These are phyloP conservation scores for Oppia nitens DNA, from an alignment of 1,140 invertebrate species.

Conservation along the genomic window DNA sequence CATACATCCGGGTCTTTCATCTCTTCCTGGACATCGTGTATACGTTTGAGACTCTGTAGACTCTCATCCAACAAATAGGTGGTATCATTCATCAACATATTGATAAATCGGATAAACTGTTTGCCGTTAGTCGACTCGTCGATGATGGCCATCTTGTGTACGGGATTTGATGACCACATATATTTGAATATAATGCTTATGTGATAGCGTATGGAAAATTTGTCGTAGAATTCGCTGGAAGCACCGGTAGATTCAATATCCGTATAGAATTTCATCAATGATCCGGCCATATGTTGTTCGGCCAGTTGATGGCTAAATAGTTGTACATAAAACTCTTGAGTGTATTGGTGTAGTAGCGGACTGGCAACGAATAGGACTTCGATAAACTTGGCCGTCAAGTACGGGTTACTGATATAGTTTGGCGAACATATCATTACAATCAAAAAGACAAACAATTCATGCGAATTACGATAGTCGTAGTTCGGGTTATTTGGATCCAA, in stretches of 20 bases:
- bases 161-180: conserved; percentile 53
- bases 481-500: conserved; percentile 34
- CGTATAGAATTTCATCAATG: conserved; percentile 94
- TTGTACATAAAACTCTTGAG: conserved; percentile 39
- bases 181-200: conserved; percentile 89
- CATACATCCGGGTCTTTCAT: conserved; percentile 34
- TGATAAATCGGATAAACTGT: conserved; percentile 79
- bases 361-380: conserved; percentile 60
- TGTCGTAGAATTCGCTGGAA: conserved; percentile 88
- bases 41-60: conserved; percentile 39
- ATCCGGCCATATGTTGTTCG: conserved; percentile 56
- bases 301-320: conserved; percentile 74
- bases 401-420: conserved; percentile 72
- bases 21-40: conserved; percentile 31
- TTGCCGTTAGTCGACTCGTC: conserved; percentile 71
- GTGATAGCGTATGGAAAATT: conserved; percentile 85
- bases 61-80: conserved; percentile 85
- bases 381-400: conserved; percentile 71
- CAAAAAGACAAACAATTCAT: conserved; percentile 44
- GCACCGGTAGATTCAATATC: conserved; percentile 95
- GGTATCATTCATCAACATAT: conserved; percentile 88
- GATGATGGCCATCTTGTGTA: conserved; percentile 56
- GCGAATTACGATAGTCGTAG: conserved; percentile 33
- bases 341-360: conserved; percentile 53
- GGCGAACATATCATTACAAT: conserved; percentile 54